A percentile compares a stretch with the other conserved stretches of the same genome.
phyloP scores from a whole-genome alignment of 2,113 vertebrate species.

The Ageneiosus marmoratus region DNA sequence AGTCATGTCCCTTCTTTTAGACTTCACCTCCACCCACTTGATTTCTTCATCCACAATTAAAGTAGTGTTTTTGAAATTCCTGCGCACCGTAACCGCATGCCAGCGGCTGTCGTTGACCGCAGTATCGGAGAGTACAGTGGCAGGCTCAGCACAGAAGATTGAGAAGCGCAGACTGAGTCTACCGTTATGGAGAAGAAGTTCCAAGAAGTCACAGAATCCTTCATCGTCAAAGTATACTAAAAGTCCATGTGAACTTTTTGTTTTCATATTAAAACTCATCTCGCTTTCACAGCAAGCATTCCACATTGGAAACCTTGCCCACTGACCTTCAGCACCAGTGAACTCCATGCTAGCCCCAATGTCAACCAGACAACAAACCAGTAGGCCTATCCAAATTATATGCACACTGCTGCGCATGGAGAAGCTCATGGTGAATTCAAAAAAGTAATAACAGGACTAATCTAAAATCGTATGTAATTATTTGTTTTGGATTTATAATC shows the following conservation, averaged over 20 bases:
- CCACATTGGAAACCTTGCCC: constrained; percentile 98
- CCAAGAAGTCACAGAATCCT: constrained; percentile 98
- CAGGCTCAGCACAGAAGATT: constrained; percentile 95
- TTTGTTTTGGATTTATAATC: constrained; percentile 25
- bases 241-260: constrained; percentile 91
- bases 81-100: constrained; percentile 86
- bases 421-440: constrained; percentile 54
- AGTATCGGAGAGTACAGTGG: constrained; percentile 86
- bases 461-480: constrained; percentile 27
- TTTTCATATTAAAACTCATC: constrained; percentile 98
- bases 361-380: constrained; percentile 85
- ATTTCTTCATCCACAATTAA: constrained; percentile 86
- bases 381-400: constrained; percentile 78
- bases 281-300: constrained; percentile 98
- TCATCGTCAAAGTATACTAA: constrained; percentile 97
- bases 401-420: constrained; percentile 69
- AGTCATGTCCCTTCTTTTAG: constrained; percentile 96
- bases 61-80: constrained; percentile 96
- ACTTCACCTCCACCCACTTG: constrained; percentile 96
- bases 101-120: constrained; percentile 90
- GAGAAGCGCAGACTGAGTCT: constrained; percentile 94
- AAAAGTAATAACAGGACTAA: constrained; percentile 28
- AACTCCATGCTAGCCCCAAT: constrained; percentile 89
- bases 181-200: constrained; percentile 91
- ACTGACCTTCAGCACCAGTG: constrained; percentile 92